Evolutionary conservation across 1,140 invertebrate species (phyloP).

Genomic region (Saccostrea glomerata): DNA sequence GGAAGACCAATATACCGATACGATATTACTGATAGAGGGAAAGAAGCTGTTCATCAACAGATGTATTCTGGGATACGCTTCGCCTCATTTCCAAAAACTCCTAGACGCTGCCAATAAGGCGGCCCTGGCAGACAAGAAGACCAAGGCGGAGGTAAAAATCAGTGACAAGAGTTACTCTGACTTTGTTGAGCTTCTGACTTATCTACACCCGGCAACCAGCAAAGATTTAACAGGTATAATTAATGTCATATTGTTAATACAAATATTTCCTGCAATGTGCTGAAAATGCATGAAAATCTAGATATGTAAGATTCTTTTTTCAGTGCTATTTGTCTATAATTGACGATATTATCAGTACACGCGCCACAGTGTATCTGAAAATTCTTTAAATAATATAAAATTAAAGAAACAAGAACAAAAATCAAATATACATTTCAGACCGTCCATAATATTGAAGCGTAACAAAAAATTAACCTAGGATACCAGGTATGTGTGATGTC

Average conservation of each 20-base stretch:
- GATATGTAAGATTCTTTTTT: too few relatives aligned
- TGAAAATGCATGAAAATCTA: too few relatives aligned
- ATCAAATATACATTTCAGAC: too few relatives aligned
- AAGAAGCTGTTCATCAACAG: slow-evolving; percentile 49
- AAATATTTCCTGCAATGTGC: too few relatives aligned
- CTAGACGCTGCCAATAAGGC: slow-evolving; percentile 40
- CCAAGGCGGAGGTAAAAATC: slow-evolving; percentile 52
- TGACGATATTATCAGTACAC: too few relatives aligned
- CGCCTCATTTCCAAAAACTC: slow-evolving; percentile 50
- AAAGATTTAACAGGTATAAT: slow-evolving; percentile 47
- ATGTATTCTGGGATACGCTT: slow-evolving; percentile 52
- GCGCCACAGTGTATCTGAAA: too few relatives aligned
- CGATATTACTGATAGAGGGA: slow-evolving; percentile 46
- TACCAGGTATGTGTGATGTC: too few relatives aligned
- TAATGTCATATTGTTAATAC: not conserved
- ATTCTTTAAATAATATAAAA: too few relatives aligned
- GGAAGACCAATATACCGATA: slow-evolving; percentile 50
- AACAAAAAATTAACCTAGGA: too few relatives aligned
- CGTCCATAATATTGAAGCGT: too few relatives aligned
- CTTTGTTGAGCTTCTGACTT: slow-evolving; percentile 51
- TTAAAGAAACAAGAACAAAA: too few relatives aligned
- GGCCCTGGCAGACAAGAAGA: slow-evolving; percentile 39
- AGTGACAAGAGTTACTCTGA: slow-evolving; percentile 45
- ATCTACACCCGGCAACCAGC: slow-evolving; percentile 46
- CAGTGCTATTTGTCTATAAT: too few relatives aligned